A percentile compares a stretch with the other conserved stretches of the same genome.
Conservation (phyloP, 2,888 invertebrate genomes). For the Orgyia antiqua region DNA sequence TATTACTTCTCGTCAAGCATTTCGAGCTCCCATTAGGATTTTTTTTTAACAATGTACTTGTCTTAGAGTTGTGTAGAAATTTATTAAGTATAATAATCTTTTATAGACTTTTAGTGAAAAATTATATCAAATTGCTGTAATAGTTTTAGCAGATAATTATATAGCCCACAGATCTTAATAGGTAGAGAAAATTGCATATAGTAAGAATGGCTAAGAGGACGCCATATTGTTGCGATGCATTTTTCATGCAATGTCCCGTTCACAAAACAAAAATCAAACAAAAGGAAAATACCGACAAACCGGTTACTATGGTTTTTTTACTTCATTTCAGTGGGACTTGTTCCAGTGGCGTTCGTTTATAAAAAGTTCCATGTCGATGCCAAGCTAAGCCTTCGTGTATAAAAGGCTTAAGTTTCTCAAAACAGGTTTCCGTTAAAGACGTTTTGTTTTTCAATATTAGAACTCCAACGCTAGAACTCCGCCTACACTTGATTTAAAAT, state of each 20-base stretch:
- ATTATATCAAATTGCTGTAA: too few relatives aligned
- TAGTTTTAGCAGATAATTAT: too few relatives aligned
- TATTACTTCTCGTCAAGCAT: too few relatives aligned
- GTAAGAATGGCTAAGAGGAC: too few relatives aligned
- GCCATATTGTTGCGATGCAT: conserved; percentile 75
- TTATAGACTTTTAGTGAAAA: too few relatives aligned
- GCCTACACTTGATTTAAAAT: conserved; percentile 79
- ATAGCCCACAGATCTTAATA: too few relatives aligned
- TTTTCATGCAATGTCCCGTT: conserved; percentile 75
- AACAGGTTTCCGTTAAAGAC: conserved; percentile 75
- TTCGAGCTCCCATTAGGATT: too few relatives aligned
- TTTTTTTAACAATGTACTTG: too few relatives aligned
- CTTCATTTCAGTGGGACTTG: conserved; percentile 63
- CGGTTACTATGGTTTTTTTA: conserved; percentile 75
- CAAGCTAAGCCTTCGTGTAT: conserved; percentile 56
- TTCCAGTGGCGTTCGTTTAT: conserved; percentile 32
- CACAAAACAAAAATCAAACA: conserved; percentile 73
- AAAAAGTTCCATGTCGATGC: conserved; percentile 62
- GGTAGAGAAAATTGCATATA: too few relatives aligned
- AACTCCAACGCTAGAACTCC: conserved; percentile 71
- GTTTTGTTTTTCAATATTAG: conserved; percentile 75
- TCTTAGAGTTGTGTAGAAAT: too few relatives aligned
- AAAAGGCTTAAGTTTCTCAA: conserved; percentile 76
- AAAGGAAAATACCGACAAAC: conserved; percentile 74
- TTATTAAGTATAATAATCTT: too few relatives aligned